Evolutionary conservation across 1,140 invertebrate species (phyloP), one percentile per base, ranked within the genome.

Genomic region (Trinorchestia longiramus): DNA sequence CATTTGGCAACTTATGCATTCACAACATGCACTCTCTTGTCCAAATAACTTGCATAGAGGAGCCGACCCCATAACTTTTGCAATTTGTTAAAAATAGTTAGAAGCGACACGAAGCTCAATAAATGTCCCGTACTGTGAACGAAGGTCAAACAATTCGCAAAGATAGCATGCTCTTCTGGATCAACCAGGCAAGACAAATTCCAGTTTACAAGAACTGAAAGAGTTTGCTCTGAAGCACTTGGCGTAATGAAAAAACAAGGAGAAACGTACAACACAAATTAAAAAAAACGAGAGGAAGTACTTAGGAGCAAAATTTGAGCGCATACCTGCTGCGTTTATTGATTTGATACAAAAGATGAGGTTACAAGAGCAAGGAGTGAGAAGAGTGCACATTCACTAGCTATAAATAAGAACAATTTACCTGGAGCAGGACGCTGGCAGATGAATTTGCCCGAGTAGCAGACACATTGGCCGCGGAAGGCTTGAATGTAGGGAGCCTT

Each of bases 371-470:
- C 88, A 36, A 90, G 88, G 88, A 42, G n/a, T 11, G 43, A 90
- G 43, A 94, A 94, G 17, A 45, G 92, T 94, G 92, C 44, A 23
- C 92, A 94, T 94, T 94, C 92, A 94, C 92, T 44, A 94, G n/a
- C 47, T 53, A 53, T 6, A 53, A 53, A 36, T 47, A 44, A 45
- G 43, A 44, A 94, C 40, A 94, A 97, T 97, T 98, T 97, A 98
- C 98, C 98, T 96, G 98, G 98, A 96, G 98, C 98, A 96, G 99
- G 98, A 97, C 98, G 98, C 98, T 99, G 99, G 97, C 98, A 99
- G 97, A 99, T 99, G 97, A 99, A 99, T 96, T 98, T 98, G 45
- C 98, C 98, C 57, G 98, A 98, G 97, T 99, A 99, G 97, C 99
- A 99, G 96, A 99, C 98, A 97, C 99, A 99, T 95, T 98, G 98